Conservation (phyloP, 2,113 vertebrate species). For the Erpornis zantholeuca region DNA sequence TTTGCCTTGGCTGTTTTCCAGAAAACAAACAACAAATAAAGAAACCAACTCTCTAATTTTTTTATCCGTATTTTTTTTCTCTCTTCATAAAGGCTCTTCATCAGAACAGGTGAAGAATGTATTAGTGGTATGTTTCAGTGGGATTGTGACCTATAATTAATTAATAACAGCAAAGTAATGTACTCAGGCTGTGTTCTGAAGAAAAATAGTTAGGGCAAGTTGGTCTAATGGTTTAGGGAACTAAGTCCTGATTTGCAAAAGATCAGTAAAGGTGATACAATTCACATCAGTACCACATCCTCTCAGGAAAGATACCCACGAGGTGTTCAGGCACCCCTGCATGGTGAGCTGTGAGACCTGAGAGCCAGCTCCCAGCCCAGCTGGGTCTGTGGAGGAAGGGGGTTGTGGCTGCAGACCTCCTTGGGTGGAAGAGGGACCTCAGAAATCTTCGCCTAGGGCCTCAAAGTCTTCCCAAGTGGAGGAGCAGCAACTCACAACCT, state of each 20-base stretch:
- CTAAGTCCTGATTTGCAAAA: not conserved
- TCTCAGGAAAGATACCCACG: not conserved
- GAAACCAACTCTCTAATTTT: not conserved
- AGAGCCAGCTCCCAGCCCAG: not conserved
- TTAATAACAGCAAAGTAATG: not conserved
- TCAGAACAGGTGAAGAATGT: not conserved
- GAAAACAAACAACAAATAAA: not conserved
- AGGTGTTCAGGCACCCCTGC: not conserved
- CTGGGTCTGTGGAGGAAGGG: not conserved
- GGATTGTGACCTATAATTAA: not conserved
- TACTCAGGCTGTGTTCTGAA: fast-evolving
- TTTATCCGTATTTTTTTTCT: not conserved
- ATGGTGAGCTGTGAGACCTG: fast-evolving
- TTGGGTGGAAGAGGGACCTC: not conserved
- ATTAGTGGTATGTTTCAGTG: not conserved
- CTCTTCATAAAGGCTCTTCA: not conserved
- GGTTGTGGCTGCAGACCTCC: not conserved
- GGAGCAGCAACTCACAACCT: not conserved
- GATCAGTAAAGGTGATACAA: not conserved
- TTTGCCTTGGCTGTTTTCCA: not conserved
- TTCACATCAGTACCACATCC: not conserved
- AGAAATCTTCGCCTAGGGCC: not conserved
- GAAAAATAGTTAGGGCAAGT: not conserved
- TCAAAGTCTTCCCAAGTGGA: not conserved
- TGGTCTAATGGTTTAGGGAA: not conserved